Evolutionary conservation across 2,113 vertebrate species (phyloP), one percentile per base, ranked within the genome.

Genomic region (Halcyon senegalensis): DNA sequence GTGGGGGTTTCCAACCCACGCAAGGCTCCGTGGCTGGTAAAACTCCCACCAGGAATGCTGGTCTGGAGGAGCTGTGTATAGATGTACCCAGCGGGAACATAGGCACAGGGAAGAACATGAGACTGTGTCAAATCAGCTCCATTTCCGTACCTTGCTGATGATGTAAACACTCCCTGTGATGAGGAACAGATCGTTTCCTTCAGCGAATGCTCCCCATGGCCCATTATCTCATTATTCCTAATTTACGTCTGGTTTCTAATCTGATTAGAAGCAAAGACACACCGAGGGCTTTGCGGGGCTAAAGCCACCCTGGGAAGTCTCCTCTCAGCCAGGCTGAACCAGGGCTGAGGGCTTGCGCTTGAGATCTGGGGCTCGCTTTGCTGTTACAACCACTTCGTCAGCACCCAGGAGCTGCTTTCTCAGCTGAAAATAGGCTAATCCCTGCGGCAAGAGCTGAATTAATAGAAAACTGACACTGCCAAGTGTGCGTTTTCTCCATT

Each of bases 41-140:
- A 33, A 16, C n/a, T 79, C 4, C 4, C 20, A 5, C 51, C 27
- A 5, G 37, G 59, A 43, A 33, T 8, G 39, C 31, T 13, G 67
- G 8, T 55, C 35, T 35, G 56, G 41, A 44, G 63, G 19, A 31
- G 62, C 23, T 21, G 31, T 28, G 0, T 13, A 27, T 11, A 15
- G 50, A 35, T 23, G n/a, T 8, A 18, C 35, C 68, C 50, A 18
- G 43, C 2, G 3, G 39, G 63, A 59, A 30, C 33, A 2, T 5
- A 6, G 1, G 7, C 27, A 2, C 0, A 7, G 46, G 28, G 31
- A 20, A 7, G 16, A 39, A 10, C 16, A 10, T 0, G 15, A 19
- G 48, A 4, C 35, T 27, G 55, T 23, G 48, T 30, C 3, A 1
- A 39, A 62, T 62, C 4, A 67, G 31, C n/a, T n/a, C 60, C 10